Percentiles rank a stretch among this genome's conserved stretches.
phyloP scores from a whole-genome alignment of 2,888 invertebrate species.

The Stenchaetothrips biformis region DNA sequence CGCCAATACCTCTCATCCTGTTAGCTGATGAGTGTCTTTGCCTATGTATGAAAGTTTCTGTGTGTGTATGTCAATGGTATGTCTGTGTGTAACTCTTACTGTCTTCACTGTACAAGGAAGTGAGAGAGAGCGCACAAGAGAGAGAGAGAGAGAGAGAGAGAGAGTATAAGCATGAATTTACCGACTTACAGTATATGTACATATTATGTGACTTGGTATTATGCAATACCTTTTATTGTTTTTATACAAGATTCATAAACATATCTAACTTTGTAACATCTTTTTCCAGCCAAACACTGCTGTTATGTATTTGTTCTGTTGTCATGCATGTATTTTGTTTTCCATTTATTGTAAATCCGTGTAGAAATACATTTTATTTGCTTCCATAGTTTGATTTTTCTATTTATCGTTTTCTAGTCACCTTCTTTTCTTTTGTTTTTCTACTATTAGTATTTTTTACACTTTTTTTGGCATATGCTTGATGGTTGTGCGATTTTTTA shows the following conservation, averaged over 20 bases:
- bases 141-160: no score
- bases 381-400: constrained; percentile 11
- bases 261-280: background rate
- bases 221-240: background rate
- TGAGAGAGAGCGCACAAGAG: no score
- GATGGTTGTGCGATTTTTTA: constrained; percentile 28
- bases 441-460: constrained; percentile 33
- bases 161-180: no score
- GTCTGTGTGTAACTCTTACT: no score
- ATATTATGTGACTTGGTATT: background rate
- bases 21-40: no score
- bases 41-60: no score
- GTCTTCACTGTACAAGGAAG: no score
- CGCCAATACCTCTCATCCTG: no score
- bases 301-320: constrained; percentile 5
- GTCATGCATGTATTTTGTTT: constrained; percentile 21
- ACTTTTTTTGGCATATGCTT: constrained; percentile 30
- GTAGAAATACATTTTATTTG: constrained; percentile 21
- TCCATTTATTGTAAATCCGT: constrained; percentile 6
- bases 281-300: background rate
- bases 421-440: constrained; percentile 29
- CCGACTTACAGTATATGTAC: no score
- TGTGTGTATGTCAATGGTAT: no score
- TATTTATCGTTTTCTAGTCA: constrained; percentile 19
- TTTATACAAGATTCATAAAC: background rate